Percentiles rank a stretch among this genome's conserved stretches.
Conservation (phyloP, 1,140 invertebrate species). For the Scylla paramamosain region DNA sequence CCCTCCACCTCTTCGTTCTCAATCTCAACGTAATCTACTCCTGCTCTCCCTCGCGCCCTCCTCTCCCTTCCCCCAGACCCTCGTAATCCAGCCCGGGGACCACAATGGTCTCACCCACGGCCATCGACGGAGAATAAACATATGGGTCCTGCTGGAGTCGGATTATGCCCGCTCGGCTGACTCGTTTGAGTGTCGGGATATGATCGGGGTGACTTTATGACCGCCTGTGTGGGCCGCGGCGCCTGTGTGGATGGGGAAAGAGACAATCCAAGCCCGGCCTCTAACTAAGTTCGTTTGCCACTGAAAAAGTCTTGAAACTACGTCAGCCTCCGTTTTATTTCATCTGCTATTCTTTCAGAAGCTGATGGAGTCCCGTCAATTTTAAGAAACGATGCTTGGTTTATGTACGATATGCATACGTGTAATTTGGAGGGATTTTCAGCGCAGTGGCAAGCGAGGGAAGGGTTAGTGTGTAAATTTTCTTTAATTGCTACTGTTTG, state of each 20-base stretch:
- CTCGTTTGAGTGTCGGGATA: constrained; percentile 35
- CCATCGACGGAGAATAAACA: constrained; percentile 57
- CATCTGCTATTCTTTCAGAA: neutral
- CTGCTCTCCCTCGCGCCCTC: neutral
- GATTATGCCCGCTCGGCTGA: constrained; percentile 44
- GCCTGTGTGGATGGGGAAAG: neutral
- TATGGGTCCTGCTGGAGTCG: constrained; percentile 5
- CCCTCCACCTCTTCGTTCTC: neutral
- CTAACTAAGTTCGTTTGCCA: too few relatives aligned
- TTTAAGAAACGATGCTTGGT: neutral
- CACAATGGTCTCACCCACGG: constrained; percentile 17
- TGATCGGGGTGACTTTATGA: constrained; percentile 54
- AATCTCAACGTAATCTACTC: constrained; percentile 13
- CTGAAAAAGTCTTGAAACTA: neutral
- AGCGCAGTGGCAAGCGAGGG: neutral
- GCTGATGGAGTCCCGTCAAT: neutral
- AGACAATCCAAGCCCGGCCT: neutral
- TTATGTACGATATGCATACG: neutral
- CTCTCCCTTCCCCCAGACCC: neutral
- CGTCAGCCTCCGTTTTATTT: neutral
- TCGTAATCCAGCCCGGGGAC: constrained; percentile 37
- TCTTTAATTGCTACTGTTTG: neutral
- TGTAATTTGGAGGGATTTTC: neutral
- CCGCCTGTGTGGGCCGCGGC: constrained; percentile 16
- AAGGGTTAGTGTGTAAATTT: neutral